Evolutionary conservation across 2,888 invertebrate species (phyloP), one percentile per base, ranked within the genome.

Genomic region (Apotomis betuletana): DNA sequence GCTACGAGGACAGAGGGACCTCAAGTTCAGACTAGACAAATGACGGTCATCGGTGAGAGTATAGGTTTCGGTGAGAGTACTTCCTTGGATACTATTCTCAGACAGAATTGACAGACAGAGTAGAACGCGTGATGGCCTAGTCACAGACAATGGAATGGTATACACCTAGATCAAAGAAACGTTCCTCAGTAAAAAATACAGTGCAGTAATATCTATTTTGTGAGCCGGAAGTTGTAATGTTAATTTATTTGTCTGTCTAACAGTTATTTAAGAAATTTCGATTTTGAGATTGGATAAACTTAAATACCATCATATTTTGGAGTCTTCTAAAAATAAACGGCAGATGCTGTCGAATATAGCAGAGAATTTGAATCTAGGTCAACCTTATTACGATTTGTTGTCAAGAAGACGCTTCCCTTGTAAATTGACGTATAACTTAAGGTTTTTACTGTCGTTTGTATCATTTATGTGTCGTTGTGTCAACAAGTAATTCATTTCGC

Each of bases 21-120:
- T 15, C 2, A 91, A 84, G 84, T 93, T 92, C 84, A 90, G 76
- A 90, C 91, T 12, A 92, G 92, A 75, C 91, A 90, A 51, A 92
- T 93, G 93, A 92, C 91, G 75, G 90, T 92, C 77, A 92, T 91
- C 78, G 93, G 93, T 92, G 78, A 90, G 90, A 15, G 15, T 15
- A 15, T 15, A 15, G 15, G 15, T 15, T 15, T 15, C 15, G 15
- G 15, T 15, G 15, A 15, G 15, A 15, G 15, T 27, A 2, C 27
- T 27, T 27, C 27, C 27, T 27, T 27, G 27, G 27, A 27, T 27
- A 27, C 27, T 27, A 27, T 27, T 27, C 27, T 27, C 27, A 27
- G 27, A 27, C 27, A 2, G 27, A 27, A 27, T 27, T 27, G 27
- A 27, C 2, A 27, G 27, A 27, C 27, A 27, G 27, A 27, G 27